phyloP scores from a whole-genome alignment of 2,113 vertebrate genomes.

The Lasiurus borealis region DNA sequence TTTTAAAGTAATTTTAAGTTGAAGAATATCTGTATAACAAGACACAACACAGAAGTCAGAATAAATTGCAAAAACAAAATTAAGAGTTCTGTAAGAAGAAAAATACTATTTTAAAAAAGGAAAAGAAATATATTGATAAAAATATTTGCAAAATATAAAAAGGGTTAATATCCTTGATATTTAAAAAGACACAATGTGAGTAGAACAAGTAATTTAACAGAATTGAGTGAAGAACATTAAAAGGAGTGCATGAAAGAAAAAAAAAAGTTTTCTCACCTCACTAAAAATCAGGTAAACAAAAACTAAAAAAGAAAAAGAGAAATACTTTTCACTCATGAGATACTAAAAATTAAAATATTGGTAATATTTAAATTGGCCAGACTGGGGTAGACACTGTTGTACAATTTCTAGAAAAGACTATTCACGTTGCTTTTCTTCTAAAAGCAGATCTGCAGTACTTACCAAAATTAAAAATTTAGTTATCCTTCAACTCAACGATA shows the following conservation, averaged over 20 bases:
- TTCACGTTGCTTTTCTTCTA: neutral
- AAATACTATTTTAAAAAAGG: neutral
- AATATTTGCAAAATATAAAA: neutral
- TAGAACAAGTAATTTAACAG: neutral
- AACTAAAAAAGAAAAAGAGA: neutral
- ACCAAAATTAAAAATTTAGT: neutral
- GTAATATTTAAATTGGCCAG: neutral
- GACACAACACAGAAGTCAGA: neutral
- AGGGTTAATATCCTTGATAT: neutral
- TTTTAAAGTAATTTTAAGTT: neutral
- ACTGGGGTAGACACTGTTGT: neutral
- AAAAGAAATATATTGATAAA: conserved; percentile 17
- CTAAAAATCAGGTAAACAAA: neutral
- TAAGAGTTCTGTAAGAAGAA: neutral
- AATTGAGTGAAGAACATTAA: neutral
- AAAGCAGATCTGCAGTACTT: neutral
- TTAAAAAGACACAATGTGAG: neutral
- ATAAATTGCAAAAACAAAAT: neutral
- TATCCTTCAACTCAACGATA: neutral
- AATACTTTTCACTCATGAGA: neutral
- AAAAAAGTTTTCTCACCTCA: neutral
- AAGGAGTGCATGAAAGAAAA: neutral
- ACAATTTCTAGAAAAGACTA: neutral
- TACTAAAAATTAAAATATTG: neutral
- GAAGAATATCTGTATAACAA: neutral